Evolutionary conservation across 1,140 invertebrate genomes (phyloP).

Genomic region (Diabrotica undecimpunctata): DNA sequence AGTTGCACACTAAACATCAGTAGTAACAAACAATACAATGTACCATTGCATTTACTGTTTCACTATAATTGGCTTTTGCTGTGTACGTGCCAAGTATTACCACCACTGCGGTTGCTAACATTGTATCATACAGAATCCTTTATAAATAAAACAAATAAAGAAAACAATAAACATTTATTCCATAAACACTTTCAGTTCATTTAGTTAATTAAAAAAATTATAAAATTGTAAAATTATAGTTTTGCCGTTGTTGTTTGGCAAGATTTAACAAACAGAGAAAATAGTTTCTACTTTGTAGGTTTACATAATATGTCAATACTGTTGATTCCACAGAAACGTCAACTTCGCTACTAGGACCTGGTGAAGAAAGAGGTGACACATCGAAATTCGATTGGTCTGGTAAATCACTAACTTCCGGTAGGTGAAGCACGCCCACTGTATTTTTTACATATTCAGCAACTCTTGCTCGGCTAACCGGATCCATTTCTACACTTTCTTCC

Average conservation of each 20-base stretch:
- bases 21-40: no score
- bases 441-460: conserved; percentile 55
- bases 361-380: conserved; percentile 36
- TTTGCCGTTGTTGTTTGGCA: conserved; percentile 45
- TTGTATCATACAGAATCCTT: no score
- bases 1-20: no score
- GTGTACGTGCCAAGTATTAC: no score
- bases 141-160: background rate
- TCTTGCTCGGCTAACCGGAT: conserved; percentile 52
- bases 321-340: conserved; percentile 46
- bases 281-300: conserved; percentile 50
- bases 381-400: conserved; percentile 42
- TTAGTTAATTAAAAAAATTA: background rate
- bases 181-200: no score
- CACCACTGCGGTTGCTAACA: no score
- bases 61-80: no score
- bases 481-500: conserved; percentile 49
- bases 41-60: no score
- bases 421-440: conserved; percentile 48
- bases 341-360: conserved; percentile 39
- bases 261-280: conserved; percentile 51
- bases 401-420: conserved; percentile 29
- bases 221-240: conserved; percentile 30
- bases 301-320: conserved; percentile 51
- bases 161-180: background rate